Evolutionary conservation across 1,140 invertebrate genomes (phyloP).

Genomic region (Drosophila leontia): DNA sequence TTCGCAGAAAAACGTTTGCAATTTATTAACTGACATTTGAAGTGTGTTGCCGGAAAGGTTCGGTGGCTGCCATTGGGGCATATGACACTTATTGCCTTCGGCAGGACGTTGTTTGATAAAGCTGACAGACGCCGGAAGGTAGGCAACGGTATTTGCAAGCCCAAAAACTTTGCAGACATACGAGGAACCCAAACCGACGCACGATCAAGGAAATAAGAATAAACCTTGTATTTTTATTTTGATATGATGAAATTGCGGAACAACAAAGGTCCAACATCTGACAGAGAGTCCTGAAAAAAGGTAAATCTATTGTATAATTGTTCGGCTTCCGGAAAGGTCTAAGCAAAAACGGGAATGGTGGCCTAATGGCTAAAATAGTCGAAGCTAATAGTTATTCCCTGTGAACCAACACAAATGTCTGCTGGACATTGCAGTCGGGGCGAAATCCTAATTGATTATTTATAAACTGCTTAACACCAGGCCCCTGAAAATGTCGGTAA

Average conservation of each 20-base stretch:
- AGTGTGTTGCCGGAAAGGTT: background rate
- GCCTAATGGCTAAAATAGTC: background rate
- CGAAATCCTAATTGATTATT: constrained; percentile 12
- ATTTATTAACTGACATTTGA: constrained; percentile 17
- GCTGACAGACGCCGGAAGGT: background rate
- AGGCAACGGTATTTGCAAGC: background rate
- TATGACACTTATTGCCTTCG: constrained; percentile 14
- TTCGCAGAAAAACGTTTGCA: constrained; percentile 19
- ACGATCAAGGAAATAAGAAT: background rate
- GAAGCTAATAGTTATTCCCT: constrained; percentile 8
- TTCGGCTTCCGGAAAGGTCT: too few species aligned
- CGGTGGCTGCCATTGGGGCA: background rate
- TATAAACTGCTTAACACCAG: background rate
- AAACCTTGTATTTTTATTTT: background rate
- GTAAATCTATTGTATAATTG: too few species aligned
- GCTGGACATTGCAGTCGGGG: background rate
- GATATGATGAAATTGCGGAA: background rate
- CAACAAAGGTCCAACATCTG: background rate
- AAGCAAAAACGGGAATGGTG: background rate
- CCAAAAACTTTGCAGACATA: constrained; percentile 10
- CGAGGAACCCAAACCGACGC: background rate
- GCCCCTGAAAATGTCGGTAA: background rate
- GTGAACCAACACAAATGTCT: constrained; percentile 16
- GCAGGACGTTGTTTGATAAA: constrained; percentile 7
- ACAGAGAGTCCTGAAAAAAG: background rate